phyloP scores from a whole-genome alignment of 2,113 vertebrate species.

The Chaenocephalus aceratus region DNA sequence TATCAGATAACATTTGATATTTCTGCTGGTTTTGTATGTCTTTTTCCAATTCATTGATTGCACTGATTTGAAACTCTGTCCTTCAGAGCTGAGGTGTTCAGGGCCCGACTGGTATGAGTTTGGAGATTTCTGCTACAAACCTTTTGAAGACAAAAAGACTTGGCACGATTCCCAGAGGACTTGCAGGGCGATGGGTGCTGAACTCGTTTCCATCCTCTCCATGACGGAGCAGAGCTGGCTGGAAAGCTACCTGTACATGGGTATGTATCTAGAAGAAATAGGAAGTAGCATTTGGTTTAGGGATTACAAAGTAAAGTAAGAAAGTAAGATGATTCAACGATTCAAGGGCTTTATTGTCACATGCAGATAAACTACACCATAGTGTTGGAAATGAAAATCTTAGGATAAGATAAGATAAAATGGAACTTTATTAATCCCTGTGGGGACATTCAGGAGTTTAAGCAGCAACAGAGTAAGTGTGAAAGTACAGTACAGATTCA shows the following conservation, averaged over 20 bases:
- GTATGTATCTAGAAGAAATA: slow-evolving; percentile 51
- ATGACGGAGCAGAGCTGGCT: slow-evolving; percentile 85
- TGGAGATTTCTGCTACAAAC: slow-evolving; percentile 86
- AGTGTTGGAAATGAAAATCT: too few relatives aligned
- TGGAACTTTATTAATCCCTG: too few relatives aligned
- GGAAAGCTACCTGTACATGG: slow-evolving; percentile 83
- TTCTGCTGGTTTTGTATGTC: neutral
- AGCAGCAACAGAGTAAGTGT: too few relatives aligned
- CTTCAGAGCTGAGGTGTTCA: slow-evolving; percentile 82
- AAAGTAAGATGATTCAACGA: too few relatives aligned
- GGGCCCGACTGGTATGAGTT: slow-evolving; percentile 85
- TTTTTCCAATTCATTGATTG: neutral
- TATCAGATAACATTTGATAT: neutral
- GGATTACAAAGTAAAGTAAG: neutral
- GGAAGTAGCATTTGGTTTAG: neutral
- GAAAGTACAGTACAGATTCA: too few relatives aligned
- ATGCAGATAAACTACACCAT: too few relatives aligned
- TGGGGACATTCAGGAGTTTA: too few relatives aligned
- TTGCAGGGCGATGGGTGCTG: slow-evolving; percentile 77
- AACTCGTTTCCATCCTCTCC: slow-evolving; percentile 82
- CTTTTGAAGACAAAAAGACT: slow-evolving; percentile 75
- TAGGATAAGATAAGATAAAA: too few relatives aligned
- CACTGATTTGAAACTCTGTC: neutral
- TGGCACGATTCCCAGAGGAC: slow-evolving; percentile 67
- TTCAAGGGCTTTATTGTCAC: too few relatives aligned